Conservation (phyloP, 2,888 invertebrate species). For the Tricholauxania praeusta region DNA sequence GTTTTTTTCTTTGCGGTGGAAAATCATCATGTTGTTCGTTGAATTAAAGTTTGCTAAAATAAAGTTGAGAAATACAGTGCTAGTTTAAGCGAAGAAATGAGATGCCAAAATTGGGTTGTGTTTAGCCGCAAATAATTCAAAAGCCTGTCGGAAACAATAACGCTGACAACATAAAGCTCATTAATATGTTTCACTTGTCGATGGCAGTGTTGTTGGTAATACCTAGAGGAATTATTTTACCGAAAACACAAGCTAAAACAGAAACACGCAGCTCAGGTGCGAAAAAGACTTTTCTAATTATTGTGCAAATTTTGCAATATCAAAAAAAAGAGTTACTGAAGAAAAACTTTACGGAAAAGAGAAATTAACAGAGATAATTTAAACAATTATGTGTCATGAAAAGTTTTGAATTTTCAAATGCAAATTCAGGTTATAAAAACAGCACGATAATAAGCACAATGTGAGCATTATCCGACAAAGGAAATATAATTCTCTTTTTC, state of each 20-base stretch:
- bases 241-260: not conserved
- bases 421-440: no score
- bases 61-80: no score
- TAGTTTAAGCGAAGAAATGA: not conserved
- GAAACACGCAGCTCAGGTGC: not conserved
- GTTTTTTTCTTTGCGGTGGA: slow-evolving; percentile 1
- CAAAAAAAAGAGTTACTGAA: not conserved
- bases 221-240: not conserved
- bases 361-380: no score
- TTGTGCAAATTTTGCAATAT: slow-evolving; percentile 6
- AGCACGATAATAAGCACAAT: no score
- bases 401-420: no score
- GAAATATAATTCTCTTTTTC: no score
- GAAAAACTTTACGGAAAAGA: no score
- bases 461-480: no score
- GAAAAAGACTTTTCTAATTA: slow-evolving; percentile 4
- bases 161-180: slow-evolving; percentile 44
- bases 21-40: no score
- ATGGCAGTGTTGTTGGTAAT: no score
- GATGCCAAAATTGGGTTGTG: not conserved
- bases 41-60: no score
- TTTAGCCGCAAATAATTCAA: slow-evolving; percentile 55
- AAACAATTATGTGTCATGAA: no score
- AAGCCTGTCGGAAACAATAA: slow-evolving; percentile 56
- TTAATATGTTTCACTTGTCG: slow-evolving; percentile 53